phyloP scores from a whole-genome alignment of 2,888 invertebrate genomes.

The Spisula subtruncata region DNA sequence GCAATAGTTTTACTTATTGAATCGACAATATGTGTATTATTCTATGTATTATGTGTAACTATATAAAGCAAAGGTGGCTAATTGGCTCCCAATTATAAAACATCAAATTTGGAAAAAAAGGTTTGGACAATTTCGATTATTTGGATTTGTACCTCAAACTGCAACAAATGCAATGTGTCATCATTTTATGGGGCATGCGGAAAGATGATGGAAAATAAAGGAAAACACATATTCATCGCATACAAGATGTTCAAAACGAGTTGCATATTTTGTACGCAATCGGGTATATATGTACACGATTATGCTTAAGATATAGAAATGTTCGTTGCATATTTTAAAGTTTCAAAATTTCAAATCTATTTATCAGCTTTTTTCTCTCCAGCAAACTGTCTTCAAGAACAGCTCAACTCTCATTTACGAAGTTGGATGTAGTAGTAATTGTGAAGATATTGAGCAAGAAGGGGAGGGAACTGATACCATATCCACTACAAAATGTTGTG shows the following conservation, averaged over 20 bases:
- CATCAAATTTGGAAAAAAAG: too few species aligned
- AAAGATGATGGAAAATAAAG: too few species aligned
- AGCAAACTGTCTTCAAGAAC: constrained; percentile 37
- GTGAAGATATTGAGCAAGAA: constrained; percentile 28
- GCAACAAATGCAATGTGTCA: too few species aligned
- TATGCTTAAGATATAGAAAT: too few species aligned
- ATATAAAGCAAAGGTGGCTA: neutral
- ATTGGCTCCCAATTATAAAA: neutral
- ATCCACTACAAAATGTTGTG: constrained; percentile 38
- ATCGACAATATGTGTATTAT: too few species aligned
- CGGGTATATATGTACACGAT: too few species aligned
- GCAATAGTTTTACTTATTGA: too few species aligned
- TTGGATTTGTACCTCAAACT: neutral
- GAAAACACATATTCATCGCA: too few species aligned
- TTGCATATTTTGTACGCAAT: too few species aligned
- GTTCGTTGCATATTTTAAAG: neutral
- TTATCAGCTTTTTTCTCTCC: neutral
- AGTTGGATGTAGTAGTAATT: constrained; percentile 29
- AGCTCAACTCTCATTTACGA: neutral
- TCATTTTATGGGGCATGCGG: too few species aligned
- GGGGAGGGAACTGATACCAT: neutral
- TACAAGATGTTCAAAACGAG: too few species aligned
- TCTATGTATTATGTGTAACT: neutral
- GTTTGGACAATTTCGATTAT: too few species aligned
- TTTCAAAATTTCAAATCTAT: neutral